A percentile compares a stretch with the other conserved stretches of the same genome.
Conservation (phyloP, 2,888 invertebrate species). For the Apodemia hepburni region DNA sequence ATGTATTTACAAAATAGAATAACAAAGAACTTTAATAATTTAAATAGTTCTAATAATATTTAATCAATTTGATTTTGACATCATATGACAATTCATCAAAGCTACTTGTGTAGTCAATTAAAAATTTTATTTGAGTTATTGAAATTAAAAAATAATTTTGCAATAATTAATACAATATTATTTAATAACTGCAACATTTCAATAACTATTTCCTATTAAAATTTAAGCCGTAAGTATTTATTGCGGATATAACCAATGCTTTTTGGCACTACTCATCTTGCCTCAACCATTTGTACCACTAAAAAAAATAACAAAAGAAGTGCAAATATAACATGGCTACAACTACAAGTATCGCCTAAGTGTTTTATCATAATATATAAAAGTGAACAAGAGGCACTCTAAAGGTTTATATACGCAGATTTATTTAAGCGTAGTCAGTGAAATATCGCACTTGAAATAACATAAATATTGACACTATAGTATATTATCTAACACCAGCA, state of each 20-base stretch:
- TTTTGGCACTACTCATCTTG: conserved; percentile 69
- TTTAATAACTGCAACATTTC: background rate
- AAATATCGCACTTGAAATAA: conserved; percentile 61
- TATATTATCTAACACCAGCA: conserved; percentile 42
- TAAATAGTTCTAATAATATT: background rate
- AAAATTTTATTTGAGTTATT: background rate
- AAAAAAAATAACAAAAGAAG: conserved; percentile 43
- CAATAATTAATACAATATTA: background rate
- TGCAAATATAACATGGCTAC: conserved; percentile 57
- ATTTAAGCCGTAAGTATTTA: conserved; percentile 19
- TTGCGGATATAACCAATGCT: conserved; percentile 25
- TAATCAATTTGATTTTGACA: background rate
- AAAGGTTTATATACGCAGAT: conserved; percentile 78
- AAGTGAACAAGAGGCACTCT: conserved; percentile 81
- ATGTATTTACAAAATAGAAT: background rate
- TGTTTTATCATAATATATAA: conserved; percentile 78
- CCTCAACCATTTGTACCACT: conserved; percentile 48
- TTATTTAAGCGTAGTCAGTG: conserved; percentile 74
- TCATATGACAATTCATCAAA: background rate
- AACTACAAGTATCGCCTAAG: conserved; percentile 59
- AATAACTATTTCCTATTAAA: conserved; percentile 7
- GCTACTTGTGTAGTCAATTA: background rate
- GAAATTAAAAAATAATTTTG: background rate
- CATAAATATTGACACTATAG: conserved; percentile 47
- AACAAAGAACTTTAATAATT: background rate